A percentile compares a stretch with the other conserved stretches of the same genome.
Conservation (phyloP, 1,140 invertebrate genomes). For the Dermatophagoides farinae region DNA sequence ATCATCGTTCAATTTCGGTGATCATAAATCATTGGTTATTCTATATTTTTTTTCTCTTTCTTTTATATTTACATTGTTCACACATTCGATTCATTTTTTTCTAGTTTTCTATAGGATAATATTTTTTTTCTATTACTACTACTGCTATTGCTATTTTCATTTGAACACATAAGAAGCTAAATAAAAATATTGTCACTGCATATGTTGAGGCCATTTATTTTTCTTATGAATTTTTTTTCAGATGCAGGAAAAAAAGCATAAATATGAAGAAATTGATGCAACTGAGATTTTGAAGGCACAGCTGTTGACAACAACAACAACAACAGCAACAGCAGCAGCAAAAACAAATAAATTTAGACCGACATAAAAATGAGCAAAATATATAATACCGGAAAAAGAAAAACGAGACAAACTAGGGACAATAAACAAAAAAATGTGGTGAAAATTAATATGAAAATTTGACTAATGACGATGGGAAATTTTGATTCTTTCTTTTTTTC, state of each 20-base stretch:
- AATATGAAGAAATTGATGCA: background rate
- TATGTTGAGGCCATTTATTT: background rate
- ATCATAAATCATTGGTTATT: no score
- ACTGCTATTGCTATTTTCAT: background rate
- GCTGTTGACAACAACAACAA: background rate
- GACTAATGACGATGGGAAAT: background rate
- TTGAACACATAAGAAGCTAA: background rate
- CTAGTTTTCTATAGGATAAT: background rate
- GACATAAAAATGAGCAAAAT: background rate
- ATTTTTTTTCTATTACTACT: background rate
- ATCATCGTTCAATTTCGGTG: no score
- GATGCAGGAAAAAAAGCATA: background rate
- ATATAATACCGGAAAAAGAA: background rate
- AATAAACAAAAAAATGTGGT: background rate
- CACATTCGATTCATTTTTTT: no score
- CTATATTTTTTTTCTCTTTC: no score
- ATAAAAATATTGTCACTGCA: background rate
- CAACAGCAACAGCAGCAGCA: background rate
- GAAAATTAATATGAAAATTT: background rate
- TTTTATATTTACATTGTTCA: no score
- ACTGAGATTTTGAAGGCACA: background rate
- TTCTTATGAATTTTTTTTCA: background rate
- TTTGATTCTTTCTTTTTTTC: background rate
- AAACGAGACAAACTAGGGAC: no score
- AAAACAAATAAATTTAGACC: background rate